phyloP scores from a whole-genome alignment of 2,113 vertebrate genomes.

The Poecilia latipinna region DNA sequence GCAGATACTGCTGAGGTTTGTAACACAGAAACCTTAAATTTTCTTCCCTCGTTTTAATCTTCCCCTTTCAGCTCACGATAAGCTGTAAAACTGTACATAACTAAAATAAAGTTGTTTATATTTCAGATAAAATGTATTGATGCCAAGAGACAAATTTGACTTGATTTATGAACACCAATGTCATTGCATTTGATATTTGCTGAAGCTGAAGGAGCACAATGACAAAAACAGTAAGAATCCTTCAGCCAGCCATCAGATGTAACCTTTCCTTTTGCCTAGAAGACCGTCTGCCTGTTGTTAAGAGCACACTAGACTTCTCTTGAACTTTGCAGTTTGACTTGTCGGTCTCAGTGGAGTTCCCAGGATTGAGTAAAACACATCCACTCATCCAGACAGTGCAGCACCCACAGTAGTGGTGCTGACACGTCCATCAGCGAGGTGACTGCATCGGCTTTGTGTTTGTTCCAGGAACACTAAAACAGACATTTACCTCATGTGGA shows the following conservation, averaged over 20 bases:
- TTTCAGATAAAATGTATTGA: background rate
- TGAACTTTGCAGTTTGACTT: conserved; percentile 32
- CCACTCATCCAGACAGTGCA: background rate
- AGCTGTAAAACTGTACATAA: background rate
- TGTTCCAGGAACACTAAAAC: conserved; percentile 30
- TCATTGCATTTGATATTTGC: background rate
- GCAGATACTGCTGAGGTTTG: background rate
- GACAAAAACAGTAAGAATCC: conserved; percentile 37
- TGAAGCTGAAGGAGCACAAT: conserved; percentile 6
- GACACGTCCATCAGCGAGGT: conserved; percentile 16
- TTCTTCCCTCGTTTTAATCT: background rate
- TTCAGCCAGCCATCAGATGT: conserved; percentile 19
- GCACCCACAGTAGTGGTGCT: background rate
- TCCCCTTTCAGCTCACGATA: background rate
- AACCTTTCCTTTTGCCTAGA: conserved; percentile 9
- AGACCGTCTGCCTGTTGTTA: conserved; percentile 18
- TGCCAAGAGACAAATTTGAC: background rate
- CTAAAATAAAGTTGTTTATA: background rate
- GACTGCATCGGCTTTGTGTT: background rate
- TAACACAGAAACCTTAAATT: background rate
- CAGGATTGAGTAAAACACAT: background rate
- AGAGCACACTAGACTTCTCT: conserved; percentile 1
- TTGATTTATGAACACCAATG: background rate
- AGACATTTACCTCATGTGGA: conserved; percentile 22
- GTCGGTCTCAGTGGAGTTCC: background rate